These are phyloP conservation scores for Stegophylla sp. DNA, from an alignment of 2,888 invertebrate genomes.

Conservation along the genomic window DNA sequence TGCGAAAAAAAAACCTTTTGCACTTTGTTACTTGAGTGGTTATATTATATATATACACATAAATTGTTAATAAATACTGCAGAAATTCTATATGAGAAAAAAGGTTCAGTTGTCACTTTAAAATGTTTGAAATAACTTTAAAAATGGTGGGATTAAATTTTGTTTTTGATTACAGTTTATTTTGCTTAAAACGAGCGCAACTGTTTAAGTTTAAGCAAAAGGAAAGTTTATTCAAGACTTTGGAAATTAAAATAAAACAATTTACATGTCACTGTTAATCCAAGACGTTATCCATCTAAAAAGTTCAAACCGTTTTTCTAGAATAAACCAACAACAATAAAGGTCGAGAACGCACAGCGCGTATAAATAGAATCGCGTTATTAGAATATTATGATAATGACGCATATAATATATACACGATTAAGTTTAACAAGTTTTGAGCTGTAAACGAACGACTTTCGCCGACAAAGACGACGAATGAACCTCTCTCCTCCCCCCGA, in stretches of 20 bases:
- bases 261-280: constrained; percentile 26
- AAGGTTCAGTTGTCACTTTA: constrained; percentile 35
- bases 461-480: too few species aligned
- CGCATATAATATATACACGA: too few species aligned
- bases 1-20: background rate
- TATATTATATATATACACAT: constrained; percentile 5
- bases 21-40: background rate
- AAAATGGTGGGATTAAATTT: constrained; percentile 33
- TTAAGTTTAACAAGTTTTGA: too few species aligned
- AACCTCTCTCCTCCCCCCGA: too few species aligned
- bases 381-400: too few species aligned
- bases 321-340: background rate
- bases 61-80: background rate
- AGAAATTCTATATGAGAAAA: background rate
- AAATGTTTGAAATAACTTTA: constrained; percentile 36
- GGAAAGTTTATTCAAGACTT: constrained; percentile 21
- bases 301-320: too few species aligned
- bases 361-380: too few species aligned
- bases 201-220: constrained; percentile 1
- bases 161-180: constrained; percentile 10
- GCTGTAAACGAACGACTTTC: too few species aligned
- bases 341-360: background rate
- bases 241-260: constrained; percentile 23
- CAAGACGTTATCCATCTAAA: background rate
- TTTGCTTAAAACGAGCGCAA: background rate